Evolutionary conservation across 2,797 vertebrate genomes (phyloP).

Genomic region (Mareca strepera): DNA sequence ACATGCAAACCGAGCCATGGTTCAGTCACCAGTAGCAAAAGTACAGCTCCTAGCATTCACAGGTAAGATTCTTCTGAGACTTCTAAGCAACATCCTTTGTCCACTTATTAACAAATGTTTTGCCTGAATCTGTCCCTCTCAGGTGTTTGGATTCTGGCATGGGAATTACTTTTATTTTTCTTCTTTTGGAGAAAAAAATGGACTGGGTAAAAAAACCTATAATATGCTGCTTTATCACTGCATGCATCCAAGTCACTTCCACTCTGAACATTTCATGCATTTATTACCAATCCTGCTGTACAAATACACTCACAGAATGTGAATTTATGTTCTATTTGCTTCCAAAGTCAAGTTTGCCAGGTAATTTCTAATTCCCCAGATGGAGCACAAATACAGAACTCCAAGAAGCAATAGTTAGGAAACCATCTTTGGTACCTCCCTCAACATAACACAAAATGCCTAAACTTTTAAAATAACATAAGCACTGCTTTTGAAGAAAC

Average conservation of each 20-base stretch:
- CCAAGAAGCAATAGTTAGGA: not conserved
- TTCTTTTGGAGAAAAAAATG: not conserved
- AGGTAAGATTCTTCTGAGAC: fast-evolving
- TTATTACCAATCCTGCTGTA: not conserved
- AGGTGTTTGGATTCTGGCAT: not conserved
- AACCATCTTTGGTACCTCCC: not conserved
- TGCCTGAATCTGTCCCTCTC: not conserved
- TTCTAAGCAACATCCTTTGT: not conserved
- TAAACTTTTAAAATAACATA: not conserved
- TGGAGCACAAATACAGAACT: not conserved
- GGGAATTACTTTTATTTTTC: not conserved
- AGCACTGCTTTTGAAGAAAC: not conserved
- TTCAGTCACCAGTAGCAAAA: not conserved
- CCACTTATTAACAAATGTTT: not conserved
- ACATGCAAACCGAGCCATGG: not conserved
- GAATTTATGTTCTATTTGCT: not conserved
- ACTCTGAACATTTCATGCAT: not conserved
- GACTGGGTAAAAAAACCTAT: not conserved
- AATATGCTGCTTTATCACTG: not conserved
- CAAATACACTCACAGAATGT: not conserved
- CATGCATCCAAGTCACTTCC: not conserved
- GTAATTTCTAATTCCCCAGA: not conserved
- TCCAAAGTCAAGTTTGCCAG: not conserved
- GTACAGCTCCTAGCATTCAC: not conserved
- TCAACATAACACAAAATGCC: not conserved